A percentile compares a stretch with the other conserved stretches of the same genome.
phyloP scores from a whole-genome alignment of 2,113 vertebrate genomes.

The Madoqua kirkii region DNA sequence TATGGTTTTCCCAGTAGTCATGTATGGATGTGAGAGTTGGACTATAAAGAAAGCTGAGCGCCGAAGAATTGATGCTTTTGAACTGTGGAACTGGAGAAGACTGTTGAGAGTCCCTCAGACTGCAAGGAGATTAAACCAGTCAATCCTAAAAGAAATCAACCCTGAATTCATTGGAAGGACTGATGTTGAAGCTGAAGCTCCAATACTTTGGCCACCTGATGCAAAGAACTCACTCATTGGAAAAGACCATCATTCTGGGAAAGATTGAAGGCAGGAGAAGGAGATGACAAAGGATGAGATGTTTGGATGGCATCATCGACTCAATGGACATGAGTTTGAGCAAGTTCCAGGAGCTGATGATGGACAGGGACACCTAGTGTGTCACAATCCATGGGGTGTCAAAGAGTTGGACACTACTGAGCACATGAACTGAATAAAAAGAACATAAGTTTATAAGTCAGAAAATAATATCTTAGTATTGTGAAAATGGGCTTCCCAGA shows the following conservation, averaged over 20 bases:
- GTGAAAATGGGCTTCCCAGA: neutral
- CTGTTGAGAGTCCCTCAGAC: neutral
- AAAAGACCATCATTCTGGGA: neutral
- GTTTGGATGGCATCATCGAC: neutral
- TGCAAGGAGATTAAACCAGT: neutral
- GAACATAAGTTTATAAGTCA: neutral
- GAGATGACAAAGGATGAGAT: neutral
- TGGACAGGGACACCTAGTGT: neutral
- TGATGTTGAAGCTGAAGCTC: neutral
- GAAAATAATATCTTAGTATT: neutral
- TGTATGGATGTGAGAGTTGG: neutral
- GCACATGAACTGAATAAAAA: neutral
- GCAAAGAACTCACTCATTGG: neutral
- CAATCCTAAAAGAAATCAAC: neutral
- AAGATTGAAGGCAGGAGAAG: neutral
- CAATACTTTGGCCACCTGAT: neutral
- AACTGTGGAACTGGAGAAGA: neutral
- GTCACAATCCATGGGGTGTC: neutral
- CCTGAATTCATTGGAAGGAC: neutral
- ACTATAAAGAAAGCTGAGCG: neutral
- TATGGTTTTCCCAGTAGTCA: neutral
- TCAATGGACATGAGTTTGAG: neutral
- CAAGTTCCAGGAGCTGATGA: neutral
- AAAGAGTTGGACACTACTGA: neutral
- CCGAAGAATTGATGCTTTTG: neutral